Percentiles rank a stretch among this genome's conserved stretches.
Evolutionary conservation across 1,140 invertebrate species (phyloP).

Genomic region (Conus betulinus): DNA sequence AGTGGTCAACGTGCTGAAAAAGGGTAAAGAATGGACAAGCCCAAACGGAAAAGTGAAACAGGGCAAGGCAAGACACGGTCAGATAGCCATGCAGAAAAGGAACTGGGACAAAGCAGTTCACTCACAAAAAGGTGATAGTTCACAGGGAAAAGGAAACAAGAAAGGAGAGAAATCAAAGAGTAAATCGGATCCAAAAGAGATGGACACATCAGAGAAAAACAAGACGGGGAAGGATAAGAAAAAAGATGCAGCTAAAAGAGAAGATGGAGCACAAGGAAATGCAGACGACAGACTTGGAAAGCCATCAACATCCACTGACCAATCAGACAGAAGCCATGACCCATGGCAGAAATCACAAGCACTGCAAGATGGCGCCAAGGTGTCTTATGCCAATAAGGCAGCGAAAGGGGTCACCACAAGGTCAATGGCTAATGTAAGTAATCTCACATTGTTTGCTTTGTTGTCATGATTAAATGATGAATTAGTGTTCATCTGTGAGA

Average conservation of each 20-base stretch:
- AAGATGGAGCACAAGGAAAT: not conserved
- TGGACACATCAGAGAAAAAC: not conserved
- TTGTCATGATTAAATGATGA: not conserved
- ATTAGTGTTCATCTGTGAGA: not conserved
- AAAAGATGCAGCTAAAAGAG: not conserved
- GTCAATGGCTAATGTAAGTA: not conserved
- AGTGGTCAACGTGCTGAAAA: not conserved
- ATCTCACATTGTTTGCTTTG: not conserved
- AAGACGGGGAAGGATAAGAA: not conserved
- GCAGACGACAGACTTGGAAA: not conserved
- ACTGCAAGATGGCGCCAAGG: not conserved
- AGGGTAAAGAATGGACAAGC: not conserved
- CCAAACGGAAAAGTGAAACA: not conserved
- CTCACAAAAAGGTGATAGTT: not conserved
- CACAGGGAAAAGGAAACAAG: not conserved
- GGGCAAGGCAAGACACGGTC: not conserved
- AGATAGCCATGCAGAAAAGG: not conserved
- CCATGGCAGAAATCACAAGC: not conserved
- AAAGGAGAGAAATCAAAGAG: not conserved
- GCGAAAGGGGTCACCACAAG: not conserved
- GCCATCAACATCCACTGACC: not conserved
- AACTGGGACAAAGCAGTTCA: not conserved
- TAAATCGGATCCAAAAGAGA: not conserved
- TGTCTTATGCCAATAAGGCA: not conserved
- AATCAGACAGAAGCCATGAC: not conserved